These are phyloP conservation scores for Drosophila sordidapex DNA, from an alignment of 2,888 invertebrate species.

Conservation along the genomic window DNA sequence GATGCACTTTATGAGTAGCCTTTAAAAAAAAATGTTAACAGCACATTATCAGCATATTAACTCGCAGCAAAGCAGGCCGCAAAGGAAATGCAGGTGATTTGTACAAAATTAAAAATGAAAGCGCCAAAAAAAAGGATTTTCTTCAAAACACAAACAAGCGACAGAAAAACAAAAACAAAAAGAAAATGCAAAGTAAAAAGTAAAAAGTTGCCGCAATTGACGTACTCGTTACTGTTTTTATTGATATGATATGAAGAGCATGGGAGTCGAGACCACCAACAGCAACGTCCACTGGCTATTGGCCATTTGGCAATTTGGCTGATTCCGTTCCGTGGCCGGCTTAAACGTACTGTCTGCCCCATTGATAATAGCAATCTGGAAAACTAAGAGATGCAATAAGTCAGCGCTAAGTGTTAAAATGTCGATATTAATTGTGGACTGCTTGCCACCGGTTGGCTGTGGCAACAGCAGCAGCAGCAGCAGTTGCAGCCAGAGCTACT, in stretches of 20 bases:
- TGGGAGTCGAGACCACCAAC: conserved; percentile 38
- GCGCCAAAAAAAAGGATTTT: conserved; percentile 16
- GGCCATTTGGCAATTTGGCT: conserved; percentile 38
- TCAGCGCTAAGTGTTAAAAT: conserved; percentile 82
- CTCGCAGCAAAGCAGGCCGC: conserved; percentile 32
- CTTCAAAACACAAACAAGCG: conserved; percentile 11
- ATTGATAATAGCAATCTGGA: conserved; percentile 75
- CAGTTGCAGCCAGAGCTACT: conserved; percentile 14
- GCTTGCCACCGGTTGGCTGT: conserved; percentile 52
- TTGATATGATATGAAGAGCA: conserved; percentile 42
- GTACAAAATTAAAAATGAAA: conserved; percentile 24
- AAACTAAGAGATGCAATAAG: conserved; percentile 80
- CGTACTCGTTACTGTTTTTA: conserved; percentile 45
- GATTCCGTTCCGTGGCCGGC: conserved; percentile 28
- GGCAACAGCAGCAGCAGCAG: conserved; percentile 10
- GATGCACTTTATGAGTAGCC: not conserved
- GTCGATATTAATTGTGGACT: conserved; percentile 82
- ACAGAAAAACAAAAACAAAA: conserved; percentile 4
- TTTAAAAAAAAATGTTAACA: conserved; percentile 32
- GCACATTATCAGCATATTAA: conserved; percentile 55
- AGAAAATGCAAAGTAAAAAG: not conserved
- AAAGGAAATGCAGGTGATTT: conserved; percentile 54
- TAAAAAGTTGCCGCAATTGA: conserved; percentile 49
- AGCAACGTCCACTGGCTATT: conserved; percentile 25
- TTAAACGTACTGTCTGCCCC: conserved; percentile 62